Evolutionary conservation across 2,113 vertebrate species (phyloP), one percentile per base, ranked within the genome.

Genomic region (Eubucco bourcierii): DNA sequence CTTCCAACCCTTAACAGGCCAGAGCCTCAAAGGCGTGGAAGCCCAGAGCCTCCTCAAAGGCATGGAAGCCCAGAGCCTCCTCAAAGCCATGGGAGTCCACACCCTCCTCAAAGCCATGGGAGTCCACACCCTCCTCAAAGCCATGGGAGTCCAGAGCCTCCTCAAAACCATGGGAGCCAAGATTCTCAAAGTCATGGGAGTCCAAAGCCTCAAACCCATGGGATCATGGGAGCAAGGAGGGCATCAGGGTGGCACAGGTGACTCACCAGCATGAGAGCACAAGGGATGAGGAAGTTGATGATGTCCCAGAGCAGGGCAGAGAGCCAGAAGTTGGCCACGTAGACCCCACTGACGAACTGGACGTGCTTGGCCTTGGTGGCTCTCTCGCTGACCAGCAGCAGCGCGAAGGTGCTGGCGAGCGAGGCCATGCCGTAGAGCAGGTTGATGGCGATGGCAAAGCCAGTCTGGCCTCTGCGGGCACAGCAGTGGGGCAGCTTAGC

Each of bases 371-470:
- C 99, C 95, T 99, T 99, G 87, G 98, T 95, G 2, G 98, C 97
- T 33, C 98, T 98, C 93, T 99, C 99, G 0, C 98, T 98, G 75
- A 99, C 99, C 3, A 99, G 98, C 91, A 99, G 98, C 83, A 99
- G 98, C 1, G 99, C 98, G 1, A 99, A 99, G 4, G 99, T 99
- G 97, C 99, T 99, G 89, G 99, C 98, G 12, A 99, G 96, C 0
- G 99, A 99, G 1, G 99, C 99, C 99, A 99, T 99, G 23, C 99
- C 99, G 0, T 99, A 99, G 90, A 99, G 98, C 77, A 99, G 78
- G 96, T 99, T 99, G 94, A 99, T 98, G 79, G 99, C 98, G 3
- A 99, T 98, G 94, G 98, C 98, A 9, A 99, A 99, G 15, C 99
- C 99, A 0, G 98, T 99, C 94, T 98, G 99, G 91, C 98, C 95